phyloP scores from a whole-genome alignment of 2,888 invertebrate genomes.

The Cantharis nigra region DNA sequence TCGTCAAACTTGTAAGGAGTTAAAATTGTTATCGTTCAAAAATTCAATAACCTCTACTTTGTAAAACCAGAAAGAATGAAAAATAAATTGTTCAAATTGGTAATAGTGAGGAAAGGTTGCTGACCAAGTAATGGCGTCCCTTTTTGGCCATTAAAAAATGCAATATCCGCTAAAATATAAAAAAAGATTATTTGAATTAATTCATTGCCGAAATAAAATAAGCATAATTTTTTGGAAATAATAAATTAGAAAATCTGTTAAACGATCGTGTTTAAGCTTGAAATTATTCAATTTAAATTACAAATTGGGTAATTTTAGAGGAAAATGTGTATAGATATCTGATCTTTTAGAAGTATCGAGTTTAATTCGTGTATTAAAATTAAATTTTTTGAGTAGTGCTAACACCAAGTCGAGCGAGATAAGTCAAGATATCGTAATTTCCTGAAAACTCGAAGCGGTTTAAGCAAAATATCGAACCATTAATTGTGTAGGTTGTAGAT shows the following conservation, averaged over 20 bases:
- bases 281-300: constrained; percentile 2
- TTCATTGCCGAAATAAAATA: neutral
- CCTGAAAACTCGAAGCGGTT: neutral
- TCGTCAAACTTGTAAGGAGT: too few species aligned
- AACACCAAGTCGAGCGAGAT: neutral
- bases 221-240: neutral
- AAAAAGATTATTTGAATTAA: neutral
- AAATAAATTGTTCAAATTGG: neutral
- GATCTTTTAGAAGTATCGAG: neutral
- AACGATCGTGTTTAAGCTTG: neutral
- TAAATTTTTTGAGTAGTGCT: neutral
- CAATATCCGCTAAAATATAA: neutral
- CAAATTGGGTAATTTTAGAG: neutral
- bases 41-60: neutral
- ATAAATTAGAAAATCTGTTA: neutral
- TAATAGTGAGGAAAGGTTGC: neutral
- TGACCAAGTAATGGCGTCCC: neutral
- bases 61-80: neutral
- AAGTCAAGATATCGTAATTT: neutral
- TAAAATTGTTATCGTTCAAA: neutral
- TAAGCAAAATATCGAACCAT: constrained; percentile 28
- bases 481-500: constrained; percentile 34
- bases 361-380: neutral
- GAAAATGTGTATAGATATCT: neutral
- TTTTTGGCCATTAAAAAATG: neutral